phyloP scores from a whole-genome alignment of 2,113 vertebrate species.

The Athene noctua region DNA sequence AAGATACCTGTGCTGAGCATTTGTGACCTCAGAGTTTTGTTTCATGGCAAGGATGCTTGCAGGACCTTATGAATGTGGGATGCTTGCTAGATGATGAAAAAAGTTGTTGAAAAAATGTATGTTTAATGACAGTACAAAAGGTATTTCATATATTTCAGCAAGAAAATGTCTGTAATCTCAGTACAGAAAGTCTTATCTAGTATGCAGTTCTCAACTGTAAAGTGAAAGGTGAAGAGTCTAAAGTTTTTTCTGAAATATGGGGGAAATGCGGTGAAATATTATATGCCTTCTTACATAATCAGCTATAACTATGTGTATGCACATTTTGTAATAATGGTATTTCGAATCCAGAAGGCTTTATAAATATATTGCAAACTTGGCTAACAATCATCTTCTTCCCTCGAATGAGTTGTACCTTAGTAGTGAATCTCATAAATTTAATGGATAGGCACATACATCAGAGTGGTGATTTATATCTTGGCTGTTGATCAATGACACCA shows the following conservation, averaged over 20 bases:
- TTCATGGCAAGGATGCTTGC: neutral
- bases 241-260: neutral
- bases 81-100: neutral
- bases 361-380: neutral
- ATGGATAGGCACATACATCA: neutral
- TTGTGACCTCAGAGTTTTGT: neutral
- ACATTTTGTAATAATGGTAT: neutral
- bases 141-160: neutral
- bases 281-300: neutral
- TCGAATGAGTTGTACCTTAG: neutral
- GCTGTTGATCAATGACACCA: neutral
- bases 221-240: neutral
- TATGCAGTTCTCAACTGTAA: neutral
- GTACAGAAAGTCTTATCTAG: neutral
- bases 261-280: neutral
- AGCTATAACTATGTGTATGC: neutral
- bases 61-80: neutral
- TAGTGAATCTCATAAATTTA: neutral
- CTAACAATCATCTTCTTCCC: neutral
- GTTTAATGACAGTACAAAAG: neutral
- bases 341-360: neutral
- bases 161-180: neutral
- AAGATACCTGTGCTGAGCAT: neutral
- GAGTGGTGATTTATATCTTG: conserved; percentile 21
- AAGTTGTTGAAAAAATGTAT: neutral